These are phyloP conservation scores for Crotalus horridus DNA, from an alignment of 2,113 vertebrate genomes.

Conservation along the genomic window DNA sequence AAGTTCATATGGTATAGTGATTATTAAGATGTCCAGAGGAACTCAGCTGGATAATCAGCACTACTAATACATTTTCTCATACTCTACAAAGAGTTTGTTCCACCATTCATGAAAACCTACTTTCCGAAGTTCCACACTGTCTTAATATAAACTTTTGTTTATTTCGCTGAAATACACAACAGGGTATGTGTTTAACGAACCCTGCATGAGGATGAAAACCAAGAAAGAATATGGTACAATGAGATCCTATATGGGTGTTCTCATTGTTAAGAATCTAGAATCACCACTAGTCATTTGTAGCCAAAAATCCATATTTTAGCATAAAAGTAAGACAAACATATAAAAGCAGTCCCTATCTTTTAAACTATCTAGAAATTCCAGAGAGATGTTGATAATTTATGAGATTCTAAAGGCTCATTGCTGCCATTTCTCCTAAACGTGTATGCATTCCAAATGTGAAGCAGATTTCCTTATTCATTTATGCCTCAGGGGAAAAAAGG, in stretches of 20 bases:
- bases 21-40: constrained; percentile 12
- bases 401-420: neutral
- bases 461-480: neutral
- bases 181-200: neutral
- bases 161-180: neutral
- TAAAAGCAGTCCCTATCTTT: constrained; percentile 4
- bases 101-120: constrained; percentile 4
- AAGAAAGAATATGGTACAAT: neutral
- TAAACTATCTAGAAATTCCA: neutral
- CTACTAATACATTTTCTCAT: neutral
- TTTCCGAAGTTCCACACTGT: rapidly evolving
- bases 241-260: neutral
- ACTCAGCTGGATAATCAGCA: neutral
- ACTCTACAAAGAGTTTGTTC: neutral
- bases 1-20: constrained; percentile 4
- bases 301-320: neutral
- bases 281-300: neutral
- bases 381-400: neutral
- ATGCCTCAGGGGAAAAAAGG: constrained; percentile 8
- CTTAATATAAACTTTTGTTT: neutral
- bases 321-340: neutral
- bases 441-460: constrained; percentile 10
- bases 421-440: constrained; percentile 11
- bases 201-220: rapidly evolving
- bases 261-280: rapidly evolving